Evolutionary conservation across 2,888 invertebrate species (phyloP), one percentile per base, ranked within the genome.

Genomic region (Poecilus cupreus): DNA sequence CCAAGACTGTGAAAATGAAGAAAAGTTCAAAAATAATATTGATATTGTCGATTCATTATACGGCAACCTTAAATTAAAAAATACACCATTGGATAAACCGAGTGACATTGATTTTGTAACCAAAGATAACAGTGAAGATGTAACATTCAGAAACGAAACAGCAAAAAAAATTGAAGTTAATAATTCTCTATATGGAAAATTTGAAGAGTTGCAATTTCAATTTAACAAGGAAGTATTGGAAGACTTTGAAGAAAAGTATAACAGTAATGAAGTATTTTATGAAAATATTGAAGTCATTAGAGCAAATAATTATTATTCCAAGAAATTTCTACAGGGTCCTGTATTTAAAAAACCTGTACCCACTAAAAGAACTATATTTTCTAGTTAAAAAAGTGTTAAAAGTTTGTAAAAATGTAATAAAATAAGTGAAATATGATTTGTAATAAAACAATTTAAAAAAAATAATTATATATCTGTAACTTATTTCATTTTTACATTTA

Each of bases 241-340:
- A 22, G 18, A 46, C 8, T n/a, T 46, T 4, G 4, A n/a, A 2
- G 10, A 2, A 2, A n/a, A 46, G n/a, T 51, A 32, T 18, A 26
- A n/a, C 26, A 16, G 26, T n/a, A 68, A 68, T 37, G 64, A 37
- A 37, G 18, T 10, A 2, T 1, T 37, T 16, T 68, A 68, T 18
- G 64, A 68, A 68, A 68, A 68, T n/a, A 32, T 68, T 11, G 64
- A 68, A 37, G 37, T 16, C 5, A 13, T 68, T 8, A 13, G 37
- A 37, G 64, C 37, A 37, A 68, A 68, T 32, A 68, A 68, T 32
- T 68, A 16, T 32, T 68, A 68, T 68, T 68, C 64, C 11, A 68
- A 68, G 11, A 68, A 68, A n/a, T 18, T 68, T 39, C 13, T 18
- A 0, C 1, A 18, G 6, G 64, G 64, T 6, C 64, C 64, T 0